Evolutionary conservation across 2,797 vertebrate genomes (phyloP).

Genomic region (Capromys pilorides): DNA sequence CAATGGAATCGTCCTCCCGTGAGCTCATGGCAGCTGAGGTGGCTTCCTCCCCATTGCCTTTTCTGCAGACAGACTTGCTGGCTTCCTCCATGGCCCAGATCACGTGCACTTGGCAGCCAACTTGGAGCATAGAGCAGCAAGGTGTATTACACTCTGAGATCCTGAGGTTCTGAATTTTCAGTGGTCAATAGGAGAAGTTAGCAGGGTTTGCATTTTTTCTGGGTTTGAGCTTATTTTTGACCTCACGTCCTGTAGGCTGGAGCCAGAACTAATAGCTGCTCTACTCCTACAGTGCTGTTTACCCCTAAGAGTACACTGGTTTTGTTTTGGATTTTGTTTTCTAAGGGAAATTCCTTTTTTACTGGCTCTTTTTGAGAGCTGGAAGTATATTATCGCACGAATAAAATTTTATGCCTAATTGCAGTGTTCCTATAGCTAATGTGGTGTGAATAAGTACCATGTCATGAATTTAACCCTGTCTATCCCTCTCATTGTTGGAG

Average conservation of each 20-base stretch:
- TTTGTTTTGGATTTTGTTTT: conserved; percentile 70
- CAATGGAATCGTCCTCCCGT: not conserved
- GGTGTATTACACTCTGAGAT: not conserved
- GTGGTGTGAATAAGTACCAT: conserved; percentile 81
- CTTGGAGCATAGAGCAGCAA: not conserved
- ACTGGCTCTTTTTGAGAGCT: conserved; percentile 70
- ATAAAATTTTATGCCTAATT: conserved; percentile 84
- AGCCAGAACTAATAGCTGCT: not conserved
- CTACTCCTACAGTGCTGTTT: not conserved
- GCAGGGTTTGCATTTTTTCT: not conserved
- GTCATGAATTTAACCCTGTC: conserved; percentile 82
- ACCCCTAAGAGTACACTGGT: conserved; percentile 50
- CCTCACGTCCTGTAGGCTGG: not conserved
- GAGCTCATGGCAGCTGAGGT: not conserved
- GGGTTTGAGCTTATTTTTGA: not conserved
- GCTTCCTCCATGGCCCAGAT: not conserved
- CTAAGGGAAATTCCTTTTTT: conserved; percentile 72
- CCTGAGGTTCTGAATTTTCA: not conserved
- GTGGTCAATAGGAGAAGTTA: not conserved
- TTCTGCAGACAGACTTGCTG: conserved; percentile 20
- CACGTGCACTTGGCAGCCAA: conserved; percentile 14
- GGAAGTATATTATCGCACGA: conserved; percentile 80
- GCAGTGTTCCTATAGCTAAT: conserved; percentile 83
- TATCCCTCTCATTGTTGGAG: conserved; percentile 71
- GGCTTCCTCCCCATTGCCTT: not conserved